Evolutionary conservation across 2,888 invertebrate species (phyloP).

Genomic region (Cyclophora albipunctata): DNA sequence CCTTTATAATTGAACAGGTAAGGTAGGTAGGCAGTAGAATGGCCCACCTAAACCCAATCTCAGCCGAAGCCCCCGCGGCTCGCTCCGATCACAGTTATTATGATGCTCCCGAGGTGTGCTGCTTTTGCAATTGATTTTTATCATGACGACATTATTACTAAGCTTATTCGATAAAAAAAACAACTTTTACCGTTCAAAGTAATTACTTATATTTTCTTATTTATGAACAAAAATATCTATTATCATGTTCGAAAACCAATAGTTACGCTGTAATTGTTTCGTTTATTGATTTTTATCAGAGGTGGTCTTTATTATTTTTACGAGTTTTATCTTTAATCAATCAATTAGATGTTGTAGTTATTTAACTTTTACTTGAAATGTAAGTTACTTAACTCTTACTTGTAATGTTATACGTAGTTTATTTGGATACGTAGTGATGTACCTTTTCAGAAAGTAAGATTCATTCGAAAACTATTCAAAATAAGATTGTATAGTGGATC

Average conservation of each 20-base stretch:
- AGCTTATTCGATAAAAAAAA: conserved; percentile 36
- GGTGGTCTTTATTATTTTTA: conserved; percentile 11
- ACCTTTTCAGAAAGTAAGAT: not conserved
- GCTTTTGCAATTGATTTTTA: conserved; percentile 62
- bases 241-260: conserved; percentile 34
- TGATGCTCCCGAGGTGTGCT: conserved; percentile 49
- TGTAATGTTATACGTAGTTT: no score
- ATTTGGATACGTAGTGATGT: no score
- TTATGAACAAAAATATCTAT: conserved; percentile 44
- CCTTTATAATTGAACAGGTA: no score
- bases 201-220: conserved; percentile 44
- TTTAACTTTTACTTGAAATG: no score
- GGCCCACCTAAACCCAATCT: conserved; percentile 8
- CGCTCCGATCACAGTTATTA: conserved; percentile 54
- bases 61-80: conserved; percentile 27
- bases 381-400: not conserved
- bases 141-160: conserved; percentile 64
- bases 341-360: no score
- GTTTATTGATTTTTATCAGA: conserved; percentile 14
- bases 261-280: conserved; percentile 33
- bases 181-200: conserved; percentile 29
- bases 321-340: no score
- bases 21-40: not conserved
- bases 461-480: conserved; percentile 36
- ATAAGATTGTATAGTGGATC: conserved; percentile 58